These are phyloP conservation scores for Callospermophilus lateralis DNA, from an alignment of 2,113 vertebrate species.

Conservation along the genomic window DNA sequence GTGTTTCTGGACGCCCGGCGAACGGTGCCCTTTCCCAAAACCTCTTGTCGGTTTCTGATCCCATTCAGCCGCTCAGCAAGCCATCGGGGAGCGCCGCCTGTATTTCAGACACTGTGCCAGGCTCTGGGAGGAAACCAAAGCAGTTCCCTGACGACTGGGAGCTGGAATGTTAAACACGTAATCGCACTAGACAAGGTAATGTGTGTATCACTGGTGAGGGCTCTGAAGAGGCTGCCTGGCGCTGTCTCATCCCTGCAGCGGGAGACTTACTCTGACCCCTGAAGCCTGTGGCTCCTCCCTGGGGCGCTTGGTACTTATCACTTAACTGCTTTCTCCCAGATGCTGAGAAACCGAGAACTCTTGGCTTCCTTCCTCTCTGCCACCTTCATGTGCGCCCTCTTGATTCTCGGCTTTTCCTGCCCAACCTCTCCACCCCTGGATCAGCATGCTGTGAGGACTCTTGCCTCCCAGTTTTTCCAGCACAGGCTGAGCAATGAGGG, in stretches of 20 bases:
- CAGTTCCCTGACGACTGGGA: neutral
- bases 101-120: neutral
- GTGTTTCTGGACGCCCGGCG: neutral
- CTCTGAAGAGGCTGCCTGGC: neutral
- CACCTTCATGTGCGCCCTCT: accelerated
- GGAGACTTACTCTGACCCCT: neutral
- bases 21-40: neutral
- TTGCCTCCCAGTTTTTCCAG: neutral
- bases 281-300: neutral
- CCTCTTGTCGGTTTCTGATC: neutral
- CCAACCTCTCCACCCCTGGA: neutral
- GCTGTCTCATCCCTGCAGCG: neutral
- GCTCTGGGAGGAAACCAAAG: neutral
- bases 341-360: neutral
- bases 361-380: neutral
- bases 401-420: neutral
- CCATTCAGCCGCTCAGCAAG: neutral
- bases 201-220: neutral
- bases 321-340: neutral
- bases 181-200: neutral
- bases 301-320: neutral
- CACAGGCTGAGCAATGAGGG: neutral
- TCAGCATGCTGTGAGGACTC: neutral
- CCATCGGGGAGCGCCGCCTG: neutral
- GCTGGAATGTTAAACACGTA: neutral